Evolutionary conservation across 2,797 vertebrate genomes (phyloP).

Genomic region (Corythornis leucogaster): DNA sequence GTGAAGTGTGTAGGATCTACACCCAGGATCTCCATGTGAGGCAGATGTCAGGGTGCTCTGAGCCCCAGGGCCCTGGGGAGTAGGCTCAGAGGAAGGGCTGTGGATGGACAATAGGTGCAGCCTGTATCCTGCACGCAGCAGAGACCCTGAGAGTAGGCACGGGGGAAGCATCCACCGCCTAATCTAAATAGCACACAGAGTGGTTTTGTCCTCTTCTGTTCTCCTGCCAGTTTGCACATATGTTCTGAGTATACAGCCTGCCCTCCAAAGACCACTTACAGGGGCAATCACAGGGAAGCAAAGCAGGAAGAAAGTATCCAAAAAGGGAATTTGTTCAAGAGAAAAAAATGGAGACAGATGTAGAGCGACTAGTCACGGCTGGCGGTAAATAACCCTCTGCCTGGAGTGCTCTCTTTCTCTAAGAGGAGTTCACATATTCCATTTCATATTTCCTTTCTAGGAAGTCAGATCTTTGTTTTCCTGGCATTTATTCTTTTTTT

Average conservation of each 20-base stretch:
- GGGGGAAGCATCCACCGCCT: conserved; percentile 49
- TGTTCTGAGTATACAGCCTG: conserved; percentile 64
- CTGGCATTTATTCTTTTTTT: conserved; percentile 14
- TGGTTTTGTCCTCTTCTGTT: conserved; percentile 69
- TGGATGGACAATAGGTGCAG: conserved; percentile 45
- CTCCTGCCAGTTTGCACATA: conserved; percentile 68
- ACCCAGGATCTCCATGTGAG: not conserved
- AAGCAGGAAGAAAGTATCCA: conserved; percentile 68
- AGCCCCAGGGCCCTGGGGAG: not conserved
- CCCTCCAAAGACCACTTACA: conserved; percentile 70
- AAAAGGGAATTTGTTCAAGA: conserved; percentile 66
- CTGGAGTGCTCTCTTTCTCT: conserved; percentile 48
- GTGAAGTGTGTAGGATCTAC: not conserved
- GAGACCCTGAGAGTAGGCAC: conserved; percentile 47
- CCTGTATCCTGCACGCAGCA: not conserved
- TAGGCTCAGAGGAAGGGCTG: not conserved
- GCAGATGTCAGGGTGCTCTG: not conserved
- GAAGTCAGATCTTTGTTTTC: conserved; percentile 31
- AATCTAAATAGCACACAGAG: conserved; percentile 63
- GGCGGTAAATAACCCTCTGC: conserved; percentile 66
- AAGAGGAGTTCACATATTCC: conserved; percentile 40
- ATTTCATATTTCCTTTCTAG: conserved; percentile 57
- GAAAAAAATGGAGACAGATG: conserved; percentile 67
- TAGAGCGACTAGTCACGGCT: conserved; percentile 49
- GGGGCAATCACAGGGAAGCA: conserved; percentile 67